These are phyloP conservation scores for Pipistrellus pipistrellus DNA, from an alignment of 2,797 vertebrate genomes.

Conservation along the genomic window DNA sequence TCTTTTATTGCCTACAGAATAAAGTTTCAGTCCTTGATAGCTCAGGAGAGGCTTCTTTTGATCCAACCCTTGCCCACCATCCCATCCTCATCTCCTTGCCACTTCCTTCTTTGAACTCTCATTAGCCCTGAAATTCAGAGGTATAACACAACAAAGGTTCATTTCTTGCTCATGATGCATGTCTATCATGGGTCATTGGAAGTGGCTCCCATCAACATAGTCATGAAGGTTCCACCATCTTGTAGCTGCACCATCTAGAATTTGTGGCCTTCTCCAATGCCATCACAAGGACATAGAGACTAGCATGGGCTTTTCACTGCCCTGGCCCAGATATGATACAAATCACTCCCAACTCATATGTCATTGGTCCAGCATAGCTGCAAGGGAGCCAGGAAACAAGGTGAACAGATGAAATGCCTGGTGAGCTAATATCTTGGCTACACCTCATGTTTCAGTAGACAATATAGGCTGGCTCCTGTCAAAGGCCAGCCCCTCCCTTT, in stretches of 20 bases:
- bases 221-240: background rate
- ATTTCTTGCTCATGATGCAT: background rate
- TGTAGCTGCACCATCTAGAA: background rate
- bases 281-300: background rate
- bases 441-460: background rate
- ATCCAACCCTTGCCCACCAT: slow-evolving; percentile 31
- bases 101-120: slow-evolving; percentile 27
- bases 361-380: background rate
- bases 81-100: background rate
- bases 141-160: background rate
- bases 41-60: background rate
- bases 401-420: background rate
- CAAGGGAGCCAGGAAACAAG: background rate
- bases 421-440: background rate
- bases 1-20: slow-evolving; percentile 70
- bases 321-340: background rate
- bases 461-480: background rate
- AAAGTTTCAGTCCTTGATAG: slow-evolving; percentile 50
- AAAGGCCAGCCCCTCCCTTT: background rate
- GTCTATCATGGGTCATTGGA: background rate
- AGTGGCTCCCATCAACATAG: background rate
- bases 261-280: background rate
- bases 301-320: background rate
- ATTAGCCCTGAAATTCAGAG: background rate
- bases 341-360: background rate